Base-by-base conservation (phyloP, 92 coral and sea anemone species). In the Epizoanthus scotinus region DNA sequence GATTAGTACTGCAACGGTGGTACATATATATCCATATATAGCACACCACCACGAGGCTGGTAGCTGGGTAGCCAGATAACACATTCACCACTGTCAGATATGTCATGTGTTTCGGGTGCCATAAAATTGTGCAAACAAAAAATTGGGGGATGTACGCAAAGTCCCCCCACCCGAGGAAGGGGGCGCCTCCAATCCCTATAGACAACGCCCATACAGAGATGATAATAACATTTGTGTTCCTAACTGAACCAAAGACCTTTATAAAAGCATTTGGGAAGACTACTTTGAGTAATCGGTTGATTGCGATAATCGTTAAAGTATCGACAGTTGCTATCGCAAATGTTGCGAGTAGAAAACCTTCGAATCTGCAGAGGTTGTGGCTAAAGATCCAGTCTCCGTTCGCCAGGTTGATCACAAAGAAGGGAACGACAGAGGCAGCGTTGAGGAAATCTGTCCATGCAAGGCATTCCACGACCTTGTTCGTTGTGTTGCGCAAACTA, bases 391-490 rank as follows among this genome's bases (percentile, higher is more conserved):
- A 75, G 2, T 75, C 53, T 36, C 81, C 81, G 2, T 75, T 75
- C 19, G 81, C 68, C 15, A 59, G 26, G 63, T 67, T 75, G 38
- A 59, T 67, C 42, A 52, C 44, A 15, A 58, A 75, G 5, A 75
- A 31, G 22, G 81, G 81, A 27, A 18, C 40, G 10, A 59, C 58
- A n/a, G 44, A 28, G 12, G 61, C 63, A 6, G 81, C 36, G 50
- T 18, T 40, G 68, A 75, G 56, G n/a, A 75, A 59, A 15, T 75
- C 81, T 22, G 81, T 75, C 81, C 81, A 75, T 0, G 81, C 81
- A 9, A 75, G 65, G 24, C 67, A 57, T 47, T 74, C 81, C 40
- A 74, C 61, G 3, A 74, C 61, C 54, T 74, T 74, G 54, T 74
- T 74, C 0, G 81, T 74, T 57, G 68, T 58, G 20, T 20, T 74